Conservation (phyloP, 2,888 invertebrate genomes). For the Petrolisthes manimaculis region DNA sequence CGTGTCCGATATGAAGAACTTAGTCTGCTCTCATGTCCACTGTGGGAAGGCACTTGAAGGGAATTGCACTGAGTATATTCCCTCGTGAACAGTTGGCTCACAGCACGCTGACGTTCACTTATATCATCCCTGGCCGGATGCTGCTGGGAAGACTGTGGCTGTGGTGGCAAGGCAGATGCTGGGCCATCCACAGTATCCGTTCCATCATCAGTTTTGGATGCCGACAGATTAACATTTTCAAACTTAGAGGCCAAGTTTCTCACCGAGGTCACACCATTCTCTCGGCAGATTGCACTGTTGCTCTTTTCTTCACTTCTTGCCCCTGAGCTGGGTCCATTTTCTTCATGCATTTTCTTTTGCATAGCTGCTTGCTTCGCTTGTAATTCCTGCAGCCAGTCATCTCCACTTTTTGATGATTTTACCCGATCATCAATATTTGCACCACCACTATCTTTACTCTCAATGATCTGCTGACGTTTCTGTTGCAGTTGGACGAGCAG, state of each 20-base stretch:
- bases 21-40: slow-evolving; percentile 62
- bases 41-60: slow-evolving; percentile 61
- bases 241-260: slow-evolving; percentile 86
- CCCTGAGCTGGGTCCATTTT: slow-evolving; percentile 49
- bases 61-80: slow-evolving; percentile 66
- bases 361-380: slow-evolving; percentile 79
- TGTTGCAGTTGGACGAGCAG: slow-evolving; percentile 67
- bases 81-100: slow-evolving; percentile 60
- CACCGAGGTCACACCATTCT: slow-evolving; percentile 72
- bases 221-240: slow-evolving; percentile 72
- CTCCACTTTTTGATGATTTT: slow-evolving; percentile 69
- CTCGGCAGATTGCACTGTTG: neutral
- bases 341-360: slow-evolving; percentile 71
- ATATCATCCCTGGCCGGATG: slow-evolving; percentile 38
- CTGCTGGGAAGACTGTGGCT: slow-evolving; percentile 4
- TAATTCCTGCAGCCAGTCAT: slow-evolving; percentile 82
- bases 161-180: neutral
- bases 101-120: slow-evolving; percentile 41
- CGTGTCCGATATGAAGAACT: slow-evolving; percentile 54
- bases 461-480: slow-evolving; percentile 71
- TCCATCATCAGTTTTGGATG: slow-evolving; percentile 47
- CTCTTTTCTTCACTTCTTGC: slow-evolving; percentile 30
- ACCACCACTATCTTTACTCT: slow-evolving; percentile 66
- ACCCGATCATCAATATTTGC: slow-evolving; percentile 52
- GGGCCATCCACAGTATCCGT: slow-evolving; percentile 65